Base-by-base conservation (phyloP, 1,140 invertebrate genomes). In the Nephila pilipes region DNA sequence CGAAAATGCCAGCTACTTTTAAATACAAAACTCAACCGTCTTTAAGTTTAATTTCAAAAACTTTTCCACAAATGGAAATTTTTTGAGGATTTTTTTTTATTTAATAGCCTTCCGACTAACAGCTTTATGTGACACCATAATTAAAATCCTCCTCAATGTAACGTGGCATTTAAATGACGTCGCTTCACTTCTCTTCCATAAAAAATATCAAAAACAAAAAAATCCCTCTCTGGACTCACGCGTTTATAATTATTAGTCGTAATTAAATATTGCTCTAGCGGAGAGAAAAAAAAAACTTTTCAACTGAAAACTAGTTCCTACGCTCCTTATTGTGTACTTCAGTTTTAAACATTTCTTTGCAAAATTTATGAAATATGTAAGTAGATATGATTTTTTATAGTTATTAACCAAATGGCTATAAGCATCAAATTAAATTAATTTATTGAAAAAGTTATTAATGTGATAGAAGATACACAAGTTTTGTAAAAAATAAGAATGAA, bases 111-210 rank as follows among this genome's bases (percentile, higher is more conserved):
- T n/a, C 46, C 8, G 80, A 16, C 80, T 81, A 81, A 81, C 80
- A 81, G 80, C 80, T 81, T 55, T 81, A 46, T 54, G 25, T 81
- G 80, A 81, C 46, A 55, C 54, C 80, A 55, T 81, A 81, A 81
- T 81, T 81, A 81, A 81, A 81, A 81, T 54, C n/a, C 38, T 81
- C 80, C 38, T 81, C 80, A 81, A 81, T 55, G 80, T 81, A 81
- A 81, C 80, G 80, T 81, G 80, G 80, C 80, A 55, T 81, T 81
- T 81, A 81, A 81, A 81, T 81, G 80, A 81, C 80, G 18, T 55
- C 46, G 80, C 79, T 81, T 54, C 46, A 75, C 65, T 75, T 75
- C 65, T 25, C 69, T 36, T 75, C 69, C 32, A 29, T 32, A 75
- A 29, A 75, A 75, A 32, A 18, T 32, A 14, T 32, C 32, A 12